Base-by-base conservation (phyloP, 2,797 vertebrate species). In the Oreonectes daqikongensis region DNA sequence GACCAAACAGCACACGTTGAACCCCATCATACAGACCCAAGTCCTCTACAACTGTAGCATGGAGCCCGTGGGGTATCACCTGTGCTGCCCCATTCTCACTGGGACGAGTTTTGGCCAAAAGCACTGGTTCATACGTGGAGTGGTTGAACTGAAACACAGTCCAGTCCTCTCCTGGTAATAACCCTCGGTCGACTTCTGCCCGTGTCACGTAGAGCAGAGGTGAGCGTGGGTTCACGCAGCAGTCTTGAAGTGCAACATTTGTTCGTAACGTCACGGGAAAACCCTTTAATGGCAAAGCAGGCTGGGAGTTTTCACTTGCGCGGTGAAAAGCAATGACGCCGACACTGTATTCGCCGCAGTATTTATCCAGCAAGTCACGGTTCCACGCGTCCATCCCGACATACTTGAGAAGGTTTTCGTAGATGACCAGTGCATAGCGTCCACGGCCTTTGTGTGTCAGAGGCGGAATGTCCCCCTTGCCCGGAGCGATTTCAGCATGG, bases 321-420 rank as follows among this genome's bases (percentile, higher is more conserved):
- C 96, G 96, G 90, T 97, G 95, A 92, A 99, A 99, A 83, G 93
- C 96, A 11, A 98, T 95, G 84, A 99, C 94, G 82, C 97, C 96
- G 82, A 98, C 96, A 88, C 96, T 94, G 92, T 95, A 97, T 89
- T 97, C 96, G 57, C 94, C 93, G 84, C 97, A 99, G 91, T 98
- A 99, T 90, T 97, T 97, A 92, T 98, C 96, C 85, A 99, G 87
- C 81, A 98, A 93, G 84, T 98, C 95, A 86, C 95, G 92, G 79
- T 98, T 98, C 96, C 97, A 98, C 0, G 95, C 94, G 84, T 98
- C 97, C 90, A 96, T 96, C 79, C 95, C 94, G 65, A 93, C 92
- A 60, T 99, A 99, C 87, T 99, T 99, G 40, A 98, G 89, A 81
- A 98, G 90, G 82, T 98, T 99, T 92, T 99, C 97, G 11, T 97